Evolutionary conservation across 2,888 invertebrate genomes (phyloP), one percentile per base, ranked within the genome.

Genomic region (Coleophora deauratella): DNA sequence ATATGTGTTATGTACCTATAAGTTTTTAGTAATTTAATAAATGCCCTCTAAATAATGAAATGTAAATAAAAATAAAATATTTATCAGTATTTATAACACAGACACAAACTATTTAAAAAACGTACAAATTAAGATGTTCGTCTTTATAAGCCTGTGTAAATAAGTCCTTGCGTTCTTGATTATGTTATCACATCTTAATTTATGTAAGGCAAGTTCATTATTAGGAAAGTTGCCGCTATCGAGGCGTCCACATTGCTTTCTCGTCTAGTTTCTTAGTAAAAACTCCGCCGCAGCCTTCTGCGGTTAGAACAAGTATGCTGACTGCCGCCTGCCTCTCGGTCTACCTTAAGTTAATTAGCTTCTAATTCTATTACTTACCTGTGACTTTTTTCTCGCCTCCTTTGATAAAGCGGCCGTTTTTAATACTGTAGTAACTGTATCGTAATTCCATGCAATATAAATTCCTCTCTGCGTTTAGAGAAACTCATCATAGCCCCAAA

Each of bases 281-380:
- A 45, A 27, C 32, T 11, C 32, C 21, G 27, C 31, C 33, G 32
- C 8, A 13, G 14, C 44, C 41, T 33, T 41, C 38, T 41, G 35
- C 3, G 44, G 41, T 13, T 37, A 15, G 27, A 34, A 31, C 36
- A 15, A 30, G 38, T 21, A 37, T 12, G 13, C 35, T 37, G 37
- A 40, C 41, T 32, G 38, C 41, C 32, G 30, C 27, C 15, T 15
- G n/a, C 31, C 15, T 3, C 35, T n/a, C n/a, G n/a, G n/a, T 32
- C 27, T 37, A 15, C 15, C 35, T 21, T 32, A 13, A 28, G 35
- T 41, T 44, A 44, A 44, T 38, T 44, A 41, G 39, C 21, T 21
- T 38, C 38, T 44, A 44, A 44, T 44, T 44, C 41, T 44, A 36
- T 41, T 38, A 38, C 32, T 41, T 38, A 38, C 32, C 27, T 32